Base-by-base conservation (phyloP, 2,888 invertebrate species). In the Hirtodrosophila histrioides region DNA sequence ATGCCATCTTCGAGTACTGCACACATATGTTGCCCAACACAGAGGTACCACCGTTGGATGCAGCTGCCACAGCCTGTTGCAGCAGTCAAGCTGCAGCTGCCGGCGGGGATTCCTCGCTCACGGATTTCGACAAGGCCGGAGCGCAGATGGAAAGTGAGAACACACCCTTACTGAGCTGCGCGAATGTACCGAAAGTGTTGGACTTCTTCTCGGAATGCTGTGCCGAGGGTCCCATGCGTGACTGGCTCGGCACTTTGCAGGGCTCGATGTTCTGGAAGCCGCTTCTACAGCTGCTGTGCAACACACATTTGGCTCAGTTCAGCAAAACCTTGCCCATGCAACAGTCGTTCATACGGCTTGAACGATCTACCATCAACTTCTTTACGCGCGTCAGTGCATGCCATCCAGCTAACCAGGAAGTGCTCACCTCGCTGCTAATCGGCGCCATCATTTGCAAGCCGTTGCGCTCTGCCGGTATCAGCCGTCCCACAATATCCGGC, bases 251-350 rank as follows among this genome's bases (percentile, higher is more conserved):
- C 10, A 94, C 94, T 0, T 92, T 93, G 48, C 94, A 96, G 75
- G 97, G 97, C 6, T 94, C 95, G 3, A 93, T 94, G n/a, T 98
- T 97, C 92, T 98, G 97, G 97, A 93, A 95, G 45, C 96, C 96
- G 3, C 92, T 98, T 67, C 93, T 98, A 8, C 94, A 94, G 63
- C 93, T 96, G 89, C 93, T 96, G 29, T 96, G 96, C 89, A 94
- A 94, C 86, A 93, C 94, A 41, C 92, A 94, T 24, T 92, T 92
- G 35, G 75, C 82, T 1, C 88, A 90, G 54, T 89, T 88, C 23
- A 85, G 80, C 35, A 84, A 82, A 35, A 87, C 85, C 0, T 83
- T 91, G 53, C 91, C 91, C 2, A 88, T 90, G 77, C 90, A 91
- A 48, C 91, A 91, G 56, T 86, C 90, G 6, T 94, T 93, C 73